Conservation (phyloP, 2,888 invertebrate species). For the Heliothis peltigera region DNA sequence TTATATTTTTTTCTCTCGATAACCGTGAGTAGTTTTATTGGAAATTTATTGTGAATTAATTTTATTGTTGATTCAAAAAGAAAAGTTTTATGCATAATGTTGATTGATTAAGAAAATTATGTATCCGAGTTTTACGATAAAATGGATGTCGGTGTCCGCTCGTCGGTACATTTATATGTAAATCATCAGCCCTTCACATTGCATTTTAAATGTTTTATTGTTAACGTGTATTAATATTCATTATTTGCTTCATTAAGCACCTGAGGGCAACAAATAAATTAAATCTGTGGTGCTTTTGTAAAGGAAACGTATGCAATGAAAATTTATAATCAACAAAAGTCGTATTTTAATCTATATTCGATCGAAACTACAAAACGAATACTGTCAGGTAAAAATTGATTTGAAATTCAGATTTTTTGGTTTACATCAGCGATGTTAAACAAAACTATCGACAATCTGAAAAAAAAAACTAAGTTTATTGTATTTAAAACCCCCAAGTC, state of each 20-base stretch:
- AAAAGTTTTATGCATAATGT: constrained; percentile 42
- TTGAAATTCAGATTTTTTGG: constrained; percentile 38
- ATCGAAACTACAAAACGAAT: constrained; percentile 37
- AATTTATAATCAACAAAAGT: constrained; percentile 32
- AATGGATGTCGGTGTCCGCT: constrained; percentile 53
- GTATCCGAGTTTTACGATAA: constrained; percentile 51
- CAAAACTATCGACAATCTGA: not conserved
- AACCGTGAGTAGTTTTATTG: constrained; percentile 51
- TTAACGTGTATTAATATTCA: constrained; percentile 66
- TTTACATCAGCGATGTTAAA: constrained; percentile 12
- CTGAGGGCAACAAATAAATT: constrained; percentile 50
- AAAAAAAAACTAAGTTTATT: not conserved
- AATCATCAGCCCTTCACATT: constrained; percentile 64
- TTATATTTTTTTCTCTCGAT: constrained; percentile 69
- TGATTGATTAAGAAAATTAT: constrained; percentile 56
- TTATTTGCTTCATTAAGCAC: constrained; percentile 62
- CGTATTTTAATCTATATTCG: constrained; percentile 46
- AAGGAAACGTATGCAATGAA: constrained; percentile 50
- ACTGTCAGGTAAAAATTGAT: constrained; percentile 25
- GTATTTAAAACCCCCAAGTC: constrained; percentile 4
- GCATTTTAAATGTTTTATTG: constrained; percentile 66
- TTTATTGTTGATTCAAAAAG: constrained; percentile 62
- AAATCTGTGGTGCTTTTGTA: constrained; percentile 36
- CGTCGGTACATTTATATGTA: constrained; percentile 66
- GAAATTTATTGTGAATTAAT: constrained; percentile 66